Evolutionary conservation across 2,113 vertebrate species (phyloP), one percentile per base, ranked within the genome.

Genomic region (Nesogale talazaci): DNA sequence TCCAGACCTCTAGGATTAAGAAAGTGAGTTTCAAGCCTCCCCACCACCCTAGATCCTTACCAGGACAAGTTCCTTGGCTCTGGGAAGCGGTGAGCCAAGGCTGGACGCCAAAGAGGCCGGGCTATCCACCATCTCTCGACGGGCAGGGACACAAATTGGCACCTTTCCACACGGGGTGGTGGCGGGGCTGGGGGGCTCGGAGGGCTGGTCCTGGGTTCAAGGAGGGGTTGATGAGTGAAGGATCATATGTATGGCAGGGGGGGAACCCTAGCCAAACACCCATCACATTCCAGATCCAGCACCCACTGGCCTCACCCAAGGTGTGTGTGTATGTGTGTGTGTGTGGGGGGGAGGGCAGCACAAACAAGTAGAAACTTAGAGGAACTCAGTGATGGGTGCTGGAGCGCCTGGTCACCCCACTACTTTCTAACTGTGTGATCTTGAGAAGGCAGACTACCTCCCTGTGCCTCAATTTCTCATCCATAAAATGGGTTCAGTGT

Each of bases 131-230:
- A 97, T 89, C 92, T 99, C 99, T 95, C 96, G 98, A 52, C 91
- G 95, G 29, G 98, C 34, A 0, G 97, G 94, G 0, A 89, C 61
- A 1, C 96, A 96, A 40, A 85, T 2, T 40, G 97, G 97, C 0
- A 96, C 96, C 38, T 98, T 98, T 17, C 97, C 98, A 10, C 98
- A 95, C 3, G 98, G 98, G 0, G 98, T 96, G 31, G 46, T 94
- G 6, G 96, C 52, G 0, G 98, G 98, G 95, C 98, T 99, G 91
- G 98, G 91, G 0, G 97, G 96, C 36, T 99, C 99, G 2, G 99
- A 99, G 67, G 98, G 97, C 0, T 98, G 98, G 75, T 99, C 99
- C 99, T 99, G 92, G 14, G 86, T 87, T 91, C 10, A 23, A 92
- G 93, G 27, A 86, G 40, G 89, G 36, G 59, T n/a, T 0, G 1